Percentiles rank a stretch among this genome's conserved stretches.
phyloP scores from a whole-genome alignment of 2,888 invertebrate species.

The Eremobia ochroleuca region DNA sequence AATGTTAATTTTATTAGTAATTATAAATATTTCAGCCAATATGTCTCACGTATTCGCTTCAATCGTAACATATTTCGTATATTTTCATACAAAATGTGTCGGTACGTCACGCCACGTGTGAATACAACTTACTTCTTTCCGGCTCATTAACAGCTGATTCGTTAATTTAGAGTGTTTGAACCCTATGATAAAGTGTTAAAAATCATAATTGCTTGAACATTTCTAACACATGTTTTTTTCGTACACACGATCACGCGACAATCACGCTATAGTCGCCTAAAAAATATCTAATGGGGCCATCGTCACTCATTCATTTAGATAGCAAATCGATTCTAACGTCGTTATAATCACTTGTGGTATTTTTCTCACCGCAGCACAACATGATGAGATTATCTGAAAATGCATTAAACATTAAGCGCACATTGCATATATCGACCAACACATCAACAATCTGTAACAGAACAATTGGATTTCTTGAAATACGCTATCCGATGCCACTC shows the following conservation, averaged over 20 bases:
- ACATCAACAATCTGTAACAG: constrained; percentile 23
- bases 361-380: constrained; percentile 43
- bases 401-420: constrained; percentile 53
- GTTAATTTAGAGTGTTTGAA: constrained; percentile 18
- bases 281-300: constrained; percentile 61
- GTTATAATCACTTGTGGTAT: constrained; percentile 16
- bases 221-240: constrained; percentile 39
- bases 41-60: neutral
- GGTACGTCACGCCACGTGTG: constrained; percentile 38
- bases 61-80: neutral
- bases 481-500: constrained; percentile 48
- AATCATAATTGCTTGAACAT: constrained; percentile 45
- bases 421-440: constrained; percentile 47
- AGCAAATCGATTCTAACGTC: constrained; percentile 43
- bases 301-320: constrained; percentile 56
- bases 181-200: constrained; percentile 39
- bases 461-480: constrained; percentile 30
- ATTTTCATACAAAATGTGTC: constrained; percentile 11
- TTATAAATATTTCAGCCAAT: constrained; percentile 7
- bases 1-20: neutral
- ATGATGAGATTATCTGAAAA: constrained; percentile 59
- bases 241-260: constrained; percentile 59
- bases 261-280: constrained; percentile 59
- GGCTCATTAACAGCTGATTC: constrained; percentile 54
- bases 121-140: constrained; percentile 17